Percentiles rank a stretch among this genome's conserved stretches.
These are phyloP conservation scores for Paelopatides confundens DNA, from an alignment of 53 echinoderm and acorn worm genomes.

Conservation along the genomic window DNA sequence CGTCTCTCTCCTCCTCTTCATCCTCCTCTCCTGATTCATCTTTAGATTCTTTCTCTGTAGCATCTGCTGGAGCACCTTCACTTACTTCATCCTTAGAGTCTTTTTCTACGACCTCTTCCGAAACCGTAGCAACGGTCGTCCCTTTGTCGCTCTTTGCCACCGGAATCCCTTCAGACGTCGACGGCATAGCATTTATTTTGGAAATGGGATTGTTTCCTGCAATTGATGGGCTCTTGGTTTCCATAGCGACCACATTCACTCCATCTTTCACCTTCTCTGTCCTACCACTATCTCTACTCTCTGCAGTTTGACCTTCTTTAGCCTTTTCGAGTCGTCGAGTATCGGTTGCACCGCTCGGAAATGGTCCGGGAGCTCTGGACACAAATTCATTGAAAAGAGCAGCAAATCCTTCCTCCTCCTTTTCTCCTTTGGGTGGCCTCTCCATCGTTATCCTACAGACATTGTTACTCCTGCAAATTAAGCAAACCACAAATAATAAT, in stretches of 20 bases:
- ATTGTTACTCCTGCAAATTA: too few species aligned
- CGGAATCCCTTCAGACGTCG: neutral
- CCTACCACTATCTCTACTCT: neutral
- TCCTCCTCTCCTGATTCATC: neutral
- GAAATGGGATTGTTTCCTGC: neutral
- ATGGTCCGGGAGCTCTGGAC: neutral
- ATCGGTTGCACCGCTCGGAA: neutral
- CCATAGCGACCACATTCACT: neutral
- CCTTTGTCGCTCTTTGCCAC: neutral
- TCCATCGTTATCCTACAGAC: too few species aligned
- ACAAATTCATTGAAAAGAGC: slow-evolving; percentile 32
- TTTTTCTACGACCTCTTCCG: neutral
- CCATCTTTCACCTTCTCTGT: neutral
- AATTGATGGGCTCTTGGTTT: neutral
- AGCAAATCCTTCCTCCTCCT: slow-evolving; percentile 31
- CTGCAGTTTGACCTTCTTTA: neutral
- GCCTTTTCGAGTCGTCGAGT: neutral
- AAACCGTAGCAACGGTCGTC: neutral
- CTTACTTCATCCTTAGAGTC: neutral
- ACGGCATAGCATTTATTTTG: neutral
- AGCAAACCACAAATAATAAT: too few species aligned
- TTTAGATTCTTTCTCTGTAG: neutral
- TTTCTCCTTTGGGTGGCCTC: neutral
- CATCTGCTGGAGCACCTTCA: neutral
- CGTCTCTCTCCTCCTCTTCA: neutral